These are phyloP conservation scores for Agonopterix heracliana DNA, from an alignment of 2,888 invertebrate genomes.

Conservation along the genomic window DNA sequence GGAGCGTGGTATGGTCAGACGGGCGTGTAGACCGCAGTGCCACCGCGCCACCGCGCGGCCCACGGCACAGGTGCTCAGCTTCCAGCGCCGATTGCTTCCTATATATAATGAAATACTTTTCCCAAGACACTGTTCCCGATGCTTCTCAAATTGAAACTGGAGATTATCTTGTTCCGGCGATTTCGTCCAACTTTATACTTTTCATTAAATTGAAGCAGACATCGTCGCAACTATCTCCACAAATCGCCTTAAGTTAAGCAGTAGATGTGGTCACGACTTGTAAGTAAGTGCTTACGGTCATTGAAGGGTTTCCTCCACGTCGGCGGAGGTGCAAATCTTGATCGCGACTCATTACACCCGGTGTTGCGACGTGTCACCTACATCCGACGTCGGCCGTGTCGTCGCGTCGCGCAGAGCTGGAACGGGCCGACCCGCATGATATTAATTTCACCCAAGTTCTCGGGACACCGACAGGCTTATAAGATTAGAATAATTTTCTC, in stretches of 20 bases:
- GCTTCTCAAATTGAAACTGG: slow-evolving; percentile 62
- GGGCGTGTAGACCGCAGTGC: not conserved
- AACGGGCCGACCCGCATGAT: slow-evolving; percentile 45
- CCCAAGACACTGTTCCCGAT: slow-evolving; percentile 48
- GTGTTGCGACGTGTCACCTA: slow-evolving; percentile 17
- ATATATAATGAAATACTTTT: slow-evolving; percentile 61
- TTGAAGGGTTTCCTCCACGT: slow-evolving; percentile 1
- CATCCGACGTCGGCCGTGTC: slow-evolving; percentile 1
- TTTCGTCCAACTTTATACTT: slow-evolving; percentile 55
- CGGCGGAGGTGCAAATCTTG: not conserved
- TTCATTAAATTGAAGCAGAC: slow-evolving; percentile 62
- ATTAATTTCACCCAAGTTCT: slow-evolving; percentile 61
- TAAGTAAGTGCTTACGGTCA: not conserved
- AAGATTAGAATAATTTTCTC: slow-evolving; percentile 75
- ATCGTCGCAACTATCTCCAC: slow-evolving; percentile 28
- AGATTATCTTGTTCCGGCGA: slow-evolving; percentile 60
- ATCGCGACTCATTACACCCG: slow-evolving; percentile 14
- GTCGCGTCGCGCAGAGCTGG: not conserved
- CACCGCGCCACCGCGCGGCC: slow-evolving; percentile 7
- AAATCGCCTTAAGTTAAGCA: slow-evolving; percentile 42
- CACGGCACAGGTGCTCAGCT: slow-evolving; percentile 37
- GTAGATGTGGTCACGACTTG: slow-evolving; percentile 10
- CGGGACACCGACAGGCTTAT: slow-evolving; percentile 66
- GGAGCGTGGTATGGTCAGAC: not conserved
- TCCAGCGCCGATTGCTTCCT: slow-evolving; percentile 30